Conservation (phyloP, 2,888 invertebrate species). For the Portevinia maculata region DNA sequence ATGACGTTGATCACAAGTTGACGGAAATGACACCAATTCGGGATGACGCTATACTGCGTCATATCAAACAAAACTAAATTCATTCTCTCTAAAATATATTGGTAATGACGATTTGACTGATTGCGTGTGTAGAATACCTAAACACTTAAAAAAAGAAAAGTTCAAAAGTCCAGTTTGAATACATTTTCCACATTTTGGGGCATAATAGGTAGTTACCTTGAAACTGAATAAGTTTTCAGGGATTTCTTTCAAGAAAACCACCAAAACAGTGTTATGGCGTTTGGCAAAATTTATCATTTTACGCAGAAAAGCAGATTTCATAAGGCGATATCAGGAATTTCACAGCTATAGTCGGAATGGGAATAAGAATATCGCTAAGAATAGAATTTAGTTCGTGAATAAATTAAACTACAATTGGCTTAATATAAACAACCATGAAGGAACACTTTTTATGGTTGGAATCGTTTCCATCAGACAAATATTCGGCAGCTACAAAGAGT, state of each 20-base stretch:
- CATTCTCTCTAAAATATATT: slow-evolving; percentile 5
- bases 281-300: slow-evolving; percentile 6
- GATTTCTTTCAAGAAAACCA: slow-evolving; percentile 5
- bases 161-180: slow-evolving; percentile 34
- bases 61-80: neutral
- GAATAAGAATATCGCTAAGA: no score
- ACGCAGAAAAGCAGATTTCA: slow-evolving; percentile 7
- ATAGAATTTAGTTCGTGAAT: neutral
- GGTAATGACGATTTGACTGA: slow-evolving; percentile 40
- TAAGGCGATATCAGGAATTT: no score
- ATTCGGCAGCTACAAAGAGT: neutral
- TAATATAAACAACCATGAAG: slow-evolving; percentile 3
- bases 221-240: slow-evolving; percentile 2
- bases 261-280: neutral
- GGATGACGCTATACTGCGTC: slow-evolving; percentile 8
- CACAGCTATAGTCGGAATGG: no score
- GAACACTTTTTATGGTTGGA: neutral
- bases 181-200: neutral
- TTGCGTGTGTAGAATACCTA: slow-evolving; percentile 47
- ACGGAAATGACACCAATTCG: slow-evolving; percentile 12
- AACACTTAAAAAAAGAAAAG: slow-evolving; percentile 21
- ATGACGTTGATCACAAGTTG: neutral
- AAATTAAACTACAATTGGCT: neutral
- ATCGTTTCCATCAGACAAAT: neutral
- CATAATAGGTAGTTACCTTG: neutral